Evolutionary conservation across 2,888 invertebrate species (phyloP), one percentile per base, ranked within the genome.

Genomic region (Sphaerophoria taeniata): DNA sequence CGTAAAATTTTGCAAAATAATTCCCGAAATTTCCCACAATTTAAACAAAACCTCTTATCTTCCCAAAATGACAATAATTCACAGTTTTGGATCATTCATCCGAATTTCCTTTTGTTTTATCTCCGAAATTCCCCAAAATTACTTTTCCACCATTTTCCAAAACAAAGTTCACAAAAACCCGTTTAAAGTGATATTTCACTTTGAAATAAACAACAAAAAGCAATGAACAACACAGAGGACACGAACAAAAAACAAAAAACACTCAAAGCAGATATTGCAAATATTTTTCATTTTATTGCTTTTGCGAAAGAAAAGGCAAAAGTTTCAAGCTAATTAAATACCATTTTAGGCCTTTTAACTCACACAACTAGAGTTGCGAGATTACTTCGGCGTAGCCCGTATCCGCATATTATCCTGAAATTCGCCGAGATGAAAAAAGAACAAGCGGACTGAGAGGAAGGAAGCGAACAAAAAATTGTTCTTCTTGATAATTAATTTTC

Each of bases 291-390:
- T 79, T 75, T 65, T 49, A 67, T 67, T 49, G 39, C 76, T 53
- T 55, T 51, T 24, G 9, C 9, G 58, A 60, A 45, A 14, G 47
- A 70, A 76, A 49, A 60, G 55, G 24, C 47, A 61, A 60, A 69
- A 12, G 49, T 78, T 78, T 60, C n/a, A 84, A 80, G 67, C 75
- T 80, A 84, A 84, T 84, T 80, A 84, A 80, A 84, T 80, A 80
- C 71, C 55, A 33, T 72, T 84, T 72, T 75, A 76, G 80, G 84
- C 80, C 67, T 78, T 65, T 74, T 73, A 71, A 67, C 67, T 60
- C 60, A 61, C 36, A 61, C 74, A 53, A 63, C 53, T 24, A 24
- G 24, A 24, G 24, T 24, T 24, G 24, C 3, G 0, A 47, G 34
- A n/a, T 51, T 36, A 16, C 49, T 72, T 11, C 36, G 36, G 39